A percentile compares a stretch with the other conserved stretches of the same genome.
phyloP scores from a whole-genome alignment of 2,113 vertebrate genomes.

The Coracopsis vasa region DNA sequence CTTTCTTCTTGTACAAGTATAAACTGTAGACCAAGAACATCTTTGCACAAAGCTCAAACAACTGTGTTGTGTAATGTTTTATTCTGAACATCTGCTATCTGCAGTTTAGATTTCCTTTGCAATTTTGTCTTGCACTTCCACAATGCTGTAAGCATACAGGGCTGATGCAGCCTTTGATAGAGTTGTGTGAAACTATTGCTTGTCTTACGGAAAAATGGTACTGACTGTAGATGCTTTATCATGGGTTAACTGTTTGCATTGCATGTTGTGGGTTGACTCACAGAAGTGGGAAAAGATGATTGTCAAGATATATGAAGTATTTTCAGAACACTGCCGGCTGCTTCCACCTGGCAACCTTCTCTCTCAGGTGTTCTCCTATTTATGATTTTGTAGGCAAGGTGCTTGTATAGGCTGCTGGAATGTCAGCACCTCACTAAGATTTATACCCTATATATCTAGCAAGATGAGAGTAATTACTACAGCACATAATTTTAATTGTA shows the following conservation, averaged over 20 bases:
- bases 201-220: background rate
- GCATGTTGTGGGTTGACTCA: background rate
- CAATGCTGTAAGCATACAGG: background rate
- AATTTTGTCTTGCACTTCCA: background rate
- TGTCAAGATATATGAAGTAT: background rate
- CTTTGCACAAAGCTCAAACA: background rate
- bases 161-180: background rate
- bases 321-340: background rate
- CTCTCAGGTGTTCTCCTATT: background rate
- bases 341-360: background rate
- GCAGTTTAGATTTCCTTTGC: background rate
- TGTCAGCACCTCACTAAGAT: background rate
- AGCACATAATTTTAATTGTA: background rate
- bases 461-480: background rate
- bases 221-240: background rate
- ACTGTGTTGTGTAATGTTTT: background rate
- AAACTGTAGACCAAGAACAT: background rate
- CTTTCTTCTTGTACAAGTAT: background rate
- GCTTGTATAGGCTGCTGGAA: background rate
- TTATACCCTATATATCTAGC: background rate
- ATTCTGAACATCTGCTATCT: background rate
- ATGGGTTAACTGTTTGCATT: background rate
- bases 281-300: background rate
- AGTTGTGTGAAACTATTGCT: background rate
- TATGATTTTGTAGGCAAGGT: background rate